Evolutionary conservation across 2,113 vertebrate species (phyloP).

Genomic region (Aspidoscelis tigris): DNA sequence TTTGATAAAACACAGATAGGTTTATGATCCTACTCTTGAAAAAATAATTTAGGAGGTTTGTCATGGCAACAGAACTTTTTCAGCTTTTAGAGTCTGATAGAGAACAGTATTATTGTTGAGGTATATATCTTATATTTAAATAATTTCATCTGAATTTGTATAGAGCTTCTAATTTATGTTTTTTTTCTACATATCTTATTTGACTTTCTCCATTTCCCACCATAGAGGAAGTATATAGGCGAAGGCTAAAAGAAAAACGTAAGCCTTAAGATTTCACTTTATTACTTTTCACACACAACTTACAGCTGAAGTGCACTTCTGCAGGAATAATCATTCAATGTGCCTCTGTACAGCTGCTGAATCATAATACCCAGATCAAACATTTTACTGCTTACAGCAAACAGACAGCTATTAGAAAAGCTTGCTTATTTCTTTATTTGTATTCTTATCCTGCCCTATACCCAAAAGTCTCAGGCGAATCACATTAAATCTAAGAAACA

Average conservation of each 20-base stretch:
- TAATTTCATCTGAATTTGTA: conserved; percentile 48
- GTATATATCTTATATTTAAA: conserved; percentile 37
- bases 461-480: too few species aligned
- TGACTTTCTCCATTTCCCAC: conserved; percentile 68
- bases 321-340: conserved; percentile 49
- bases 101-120: conserved; percentile 32
- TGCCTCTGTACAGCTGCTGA: conserved; percentile 48
- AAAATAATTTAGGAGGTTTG: not conserved
- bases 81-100: conserved; percentile 25
- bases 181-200: conserved; percentile 72
- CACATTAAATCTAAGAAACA: too few species aligned
- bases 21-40: not conserved
- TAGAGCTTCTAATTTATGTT: conserved; percentile 67
- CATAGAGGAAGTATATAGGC: conserved; percentile 87
- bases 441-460: too few species aligned
- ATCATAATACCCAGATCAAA: not conserved
- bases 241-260: conserved; percentile 87
- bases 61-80: not conserved
- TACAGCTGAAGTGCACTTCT: conserved; percentile 43
- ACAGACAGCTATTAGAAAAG: conserved; percentile 68
- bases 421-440: too few species aligned
- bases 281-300: conserved; percentile 55
- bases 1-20: not conserved
- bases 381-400: conserved; percentile 55
- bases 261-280: conserved; percentile 73